Base-by-base conservation (phyloP, 2,113 vertebrate genomes). In the Trogon melanurus region DNA sequence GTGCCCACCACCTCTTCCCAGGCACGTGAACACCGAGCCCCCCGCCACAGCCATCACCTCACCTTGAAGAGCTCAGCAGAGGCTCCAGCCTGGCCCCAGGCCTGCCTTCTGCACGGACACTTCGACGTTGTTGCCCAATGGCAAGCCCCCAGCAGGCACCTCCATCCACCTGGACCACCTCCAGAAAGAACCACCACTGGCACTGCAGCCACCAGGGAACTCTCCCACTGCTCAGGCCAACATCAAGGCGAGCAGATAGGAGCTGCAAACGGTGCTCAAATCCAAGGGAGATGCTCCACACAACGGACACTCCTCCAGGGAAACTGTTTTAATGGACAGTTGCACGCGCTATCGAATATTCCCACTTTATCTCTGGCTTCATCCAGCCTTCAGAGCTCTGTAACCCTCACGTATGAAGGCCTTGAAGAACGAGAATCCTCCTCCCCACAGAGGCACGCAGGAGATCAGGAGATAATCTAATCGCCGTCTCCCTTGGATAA, bases 351-450 rank as follows among this genome's bases (percentile, higher is more conserved):
- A 32, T 50, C 79, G 73, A 48, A 72, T 72, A 79, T 18, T 79
- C 27, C 50, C 32, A 65, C 48, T 27, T 79, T 45, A 66, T 32
- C 10, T 73, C 64, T 0, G 0, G 30, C 50, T 79, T 85, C 10
- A 8, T 7, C 10, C 30, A 41, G 81, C 21, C 38, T 60, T 17
- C 11, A 2, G 45, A 90, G 71, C 41, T 89, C 79, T 95, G 36
- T 14, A 11, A 44, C 66, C 47, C 53, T n/a, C 60, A 64, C 0
- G 0, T 50, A 79, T 18, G 2, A 4, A 27, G 58, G n/a, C 22
- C 36, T 54, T 56, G 11, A 79, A 69, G 51, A 90, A 86, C 32
- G 3, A 45, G 41, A 94, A 81, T 61, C 26, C 50, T 69, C 41
- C 60, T 57, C 53, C 65, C 23, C 25, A 16, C 44, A 34, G 17